A percentile compares a stretch with the other conserved stretches of the same genome.
phyloP scores from a whole-genome alignment of 2,797 vertebrate species.

The Ctenopoma multispine region DNA sequence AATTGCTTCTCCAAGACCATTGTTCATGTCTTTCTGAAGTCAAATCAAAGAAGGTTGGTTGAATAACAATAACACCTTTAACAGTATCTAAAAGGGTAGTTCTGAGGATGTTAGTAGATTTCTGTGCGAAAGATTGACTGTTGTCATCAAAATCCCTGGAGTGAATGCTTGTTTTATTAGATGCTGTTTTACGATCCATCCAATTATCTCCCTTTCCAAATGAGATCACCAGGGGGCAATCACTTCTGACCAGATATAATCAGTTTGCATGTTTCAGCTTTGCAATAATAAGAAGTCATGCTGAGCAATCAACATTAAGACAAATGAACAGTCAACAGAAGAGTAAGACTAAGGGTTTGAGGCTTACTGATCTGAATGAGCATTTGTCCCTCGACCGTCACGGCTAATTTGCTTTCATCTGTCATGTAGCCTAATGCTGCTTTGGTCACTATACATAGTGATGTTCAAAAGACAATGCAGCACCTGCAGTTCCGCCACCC shows the following conservation, averaged over 20 bases:
- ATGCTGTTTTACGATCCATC: constrained; percentile 56
- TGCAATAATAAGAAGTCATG: constrained; percentile 47
- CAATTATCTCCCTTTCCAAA: constrained; percentile 65
- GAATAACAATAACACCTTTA: no score
- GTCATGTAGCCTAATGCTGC: not conserved
- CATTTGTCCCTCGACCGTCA: constrained; percentile 20
- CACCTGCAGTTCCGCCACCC: constrained; percentile 10
- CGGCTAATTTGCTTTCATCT: constrained; percentile 10
- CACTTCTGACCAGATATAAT: constrained; percentile 58
- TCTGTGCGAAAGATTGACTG: constrained; percentile 30
- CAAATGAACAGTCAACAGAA: constrained; percentile 46
- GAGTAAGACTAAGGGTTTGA: not conserved
- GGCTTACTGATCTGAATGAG: not conserved
- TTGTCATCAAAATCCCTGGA: constrained; percentile 30
- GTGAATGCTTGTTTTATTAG: constrained; percentile 51
- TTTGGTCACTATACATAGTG: constrained; percentile 1
- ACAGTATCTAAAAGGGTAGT: not conserved
- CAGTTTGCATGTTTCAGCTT: constrained; percentile 40
- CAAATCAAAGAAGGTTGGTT: no score
- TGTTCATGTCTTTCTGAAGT: no score
- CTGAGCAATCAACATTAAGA: constrained; percentile 43
- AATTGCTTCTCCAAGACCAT: no score
- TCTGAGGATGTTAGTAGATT: constrained; percentile 23
- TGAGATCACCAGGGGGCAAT: constrained; percentile 60
- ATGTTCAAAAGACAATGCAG: constrained; percentile 5